A percentile compares a stretch with the other conserved stretches of the same genome.
Conservation (phyloP, 2,797 vertebrate species). For the Myripristis murdjan region DNA sequence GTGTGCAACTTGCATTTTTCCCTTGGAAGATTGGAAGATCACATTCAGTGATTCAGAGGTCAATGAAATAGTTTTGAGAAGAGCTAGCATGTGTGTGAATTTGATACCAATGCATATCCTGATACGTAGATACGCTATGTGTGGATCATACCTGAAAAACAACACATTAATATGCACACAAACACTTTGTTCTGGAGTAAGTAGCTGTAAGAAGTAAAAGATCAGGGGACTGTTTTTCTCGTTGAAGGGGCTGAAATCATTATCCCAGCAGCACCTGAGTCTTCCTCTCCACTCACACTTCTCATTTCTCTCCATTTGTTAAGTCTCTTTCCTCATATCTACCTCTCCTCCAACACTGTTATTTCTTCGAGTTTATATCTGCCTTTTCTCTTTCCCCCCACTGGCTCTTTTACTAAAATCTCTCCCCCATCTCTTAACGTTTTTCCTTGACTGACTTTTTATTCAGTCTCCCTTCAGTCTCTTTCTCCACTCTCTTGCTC, state of each 20-base stretch:
- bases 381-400: conserved; percentile 35
- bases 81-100: neutral
- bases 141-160: neutral
- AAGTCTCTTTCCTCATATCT: conserved; percentile 10
- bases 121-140: neutral
- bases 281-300: neutral
- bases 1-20: no score
- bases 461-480: conserved; percentile 20
- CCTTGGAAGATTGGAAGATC: no score
- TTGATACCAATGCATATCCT: neutral
- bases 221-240: conserved; percentile 19
- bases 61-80: no score
- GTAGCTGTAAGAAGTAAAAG: conserved; percentile 20
- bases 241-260: conserved; percentile 4
- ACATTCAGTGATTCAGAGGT: no score
- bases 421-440: conserved; percentile 16
- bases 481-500: conserved; percentile 34
- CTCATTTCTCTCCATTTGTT: neutral
- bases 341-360: conserved; percentile 25
- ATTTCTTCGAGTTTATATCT: conserved; percentile 23
- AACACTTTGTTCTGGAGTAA: neutral
- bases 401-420: conserved; percentile 28
- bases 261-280: conserved; percentile 1
- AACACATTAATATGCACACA: neutral
- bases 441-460: conserved; percentile 34